phyloP scores from a whole-genome alignment of 2,797 vertebrate genomes.

The Phrynocephalus guinanensis region DNA sequence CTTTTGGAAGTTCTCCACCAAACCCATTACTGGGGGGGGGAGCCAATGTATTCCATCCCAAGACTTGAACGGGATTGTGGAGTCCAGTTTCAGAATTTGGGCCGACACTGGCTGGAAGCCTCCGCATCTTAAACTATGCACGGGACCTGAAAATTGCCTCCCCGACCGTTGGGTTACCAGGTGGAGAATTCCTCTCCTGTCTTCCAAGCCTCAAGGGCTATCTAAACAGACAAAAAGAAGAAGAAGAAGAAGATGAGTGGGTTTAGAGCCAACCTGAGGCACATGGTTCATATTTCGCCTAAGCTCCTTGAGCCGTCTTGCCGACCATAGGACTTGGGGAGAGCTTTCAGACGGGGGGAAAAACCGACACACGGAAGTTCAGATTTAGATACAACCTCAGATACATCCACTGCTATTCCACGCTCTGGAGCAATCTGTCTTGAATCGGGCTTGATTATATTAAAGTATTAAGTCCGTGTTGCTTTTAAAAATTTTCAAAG shows the following conservation, averaged over 20 bases:
- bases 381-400: slow-evolving; percentile 80
- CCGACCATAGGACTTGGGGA: slow-evolving; percentile 67
- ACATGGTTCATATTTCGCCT: slow-evolving; percentile 82
- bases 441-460: slow-evolving; percentile 78
- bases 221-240: slow-evolving; percentile 80
- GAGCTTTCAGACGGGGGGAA: slow-evolving; percentile 72
- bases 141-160: slow-evolving; percentile 51
- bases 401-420: slow-evolving; percentile 72
- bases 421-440: slow-evolving; percentile 74
- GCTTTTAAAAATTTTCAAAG: slow-evolving; percentile 79
- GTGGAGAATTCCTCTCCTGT: slow-evolving; percentile 64
- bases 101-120: slow-evolving; percentile 64
- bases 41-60: slow-evolving; percentile 63
- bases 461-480: slow-evolving; percentile 81
- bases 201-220: slow-evolving; percentile 71
- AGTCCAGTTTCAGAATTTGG: slow-evolving; percentile 71
- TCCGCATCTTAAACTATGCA: background rate
- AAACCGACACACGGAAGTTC: slow-evolving; percentile 76
- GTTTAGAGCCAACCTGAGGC: slow-evolving; percentile 71
- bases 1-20: slow-evolving; percentile 68
- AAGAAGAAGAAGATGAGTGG: slow-evolving; percentile 74
- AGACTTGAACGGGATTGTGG: slow-evolving; percentile 63
- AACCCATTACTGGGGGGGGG: slow-evolving; percentile 59
- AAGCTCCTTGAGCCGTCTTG: slow-evolving; percentile 74
- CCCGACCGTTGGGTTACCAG: slow-evolving; percentile 60